Evolutionary conservation across 2,113 vertebrate genomes (phyloP).

Genomic region (Ameiurus melas): DNA sequence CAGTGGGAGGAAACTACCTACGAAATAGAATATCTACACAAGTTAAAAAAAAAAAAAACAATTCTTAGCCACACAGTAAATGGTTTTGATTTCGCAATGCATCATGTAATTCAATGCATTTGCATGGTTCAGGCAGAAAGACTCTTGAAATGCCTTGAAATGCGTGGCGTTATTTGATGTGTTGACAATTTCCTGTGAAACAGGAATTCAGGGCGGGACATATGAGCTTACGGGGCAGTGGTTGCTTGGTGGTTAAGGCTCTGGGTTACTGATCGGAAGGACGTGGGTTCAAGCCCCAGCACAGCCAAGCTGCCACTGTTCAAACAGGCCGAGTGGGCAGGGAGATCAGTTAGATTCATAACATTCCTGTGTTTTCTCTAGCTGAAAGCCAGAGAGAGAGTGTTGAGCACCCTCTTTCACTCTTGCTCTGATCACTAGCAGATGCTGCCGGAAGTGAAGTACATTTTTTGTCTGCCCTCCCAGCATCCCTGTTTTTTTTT

Average conservation of each 20-base stretch:
- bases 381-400: slow-evolving; percentile 10
- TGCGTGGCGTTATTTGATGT: too few relatives aligned
- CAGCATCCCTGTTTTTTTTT: slow-evolving; percentile 58
- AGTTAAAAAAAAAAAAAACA: not conserved
- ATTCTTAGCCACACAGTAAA: not conserved
- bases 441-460: slow-evolving; percentile 74
- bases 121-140: not conserved
- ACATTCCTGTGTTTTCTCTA: slow-evolving; percentile 41
- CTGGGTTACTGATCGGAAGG: too few relatives aligned
- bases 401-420: slow-evolving; percentile 40
- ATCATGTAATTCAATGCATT: too few relatives aligned
- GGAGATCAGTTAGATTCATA: slow-evolving; percentile 47
- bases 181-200: too few relatives aligned
- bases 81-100: not conserved
- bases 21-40: not conserved
- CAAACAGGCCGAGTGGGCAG: slow-evolving; percentile 32
- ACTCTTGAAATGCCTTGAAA: too few relatives aligned
- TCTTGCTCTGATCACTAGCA: slow-evolving; percentile 69
- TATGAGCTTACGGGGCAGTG: too few relatives aligned
- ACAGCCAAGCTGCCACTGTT: not conserved
- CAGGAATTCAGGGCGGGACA: too few relatives aligned
- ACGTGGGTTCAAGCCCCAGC: too few relatives aligned
- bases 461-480: slow-evolving; percentile 64
- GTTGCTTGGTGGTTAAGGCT: too few relatives aligned
- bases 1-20: not conserved